phyloP scores from a whole-genome alignment of 2,797 vertebrate genomes.

The Thaleichthys pacificus region DNA sequence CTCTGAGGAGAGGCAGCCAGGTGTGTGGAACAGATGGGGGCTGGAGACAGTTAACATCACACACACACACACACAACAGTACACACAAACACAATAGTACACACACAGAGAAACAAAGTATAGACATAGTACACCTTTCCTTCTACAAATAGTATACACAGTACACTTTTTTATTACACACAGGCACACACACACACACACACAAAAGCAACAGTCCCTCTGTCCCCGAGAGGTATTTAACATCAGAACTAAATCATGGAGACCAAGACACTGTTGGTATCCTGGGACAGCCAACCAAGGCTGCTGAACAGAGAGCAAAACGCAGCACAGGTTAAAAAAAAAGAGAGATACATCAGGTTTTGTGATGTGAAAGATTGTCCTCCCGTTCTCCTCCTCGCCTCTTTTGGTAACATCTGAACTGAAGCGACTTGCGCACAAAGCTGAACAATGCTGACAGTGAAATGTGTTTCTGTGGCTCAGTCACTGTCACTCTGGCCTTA shows the following conservation, averaged over 20 bases:
- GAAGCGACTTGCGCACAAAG: not conserved
- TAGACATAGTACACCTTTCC: too few species aligned
- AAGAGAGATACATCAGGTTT: not conserved
- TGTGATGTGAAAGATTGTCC: constrained; percentile 4
- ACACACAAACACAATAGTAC: not conserved
- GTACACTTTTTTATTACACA: not conserved
- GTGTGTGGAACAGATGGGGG: constrained; percentile 50
- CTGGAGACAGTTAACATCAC: constrained; percentile 15
- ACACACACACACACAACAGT: constrained; percentile 1
- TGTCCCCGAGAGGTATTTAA: too few species aligned
- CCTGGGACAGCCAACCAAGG: not conserved
- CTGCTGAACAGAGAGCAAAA: not conserved
- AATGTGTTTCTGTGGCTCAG: not conserved
- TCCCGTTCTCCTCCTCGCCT: not conserved
- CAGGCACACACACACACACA: not conserved
- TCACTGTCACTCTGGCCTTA: constrained; percentile 2
- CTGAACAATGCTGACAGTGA: constrained; percentile 4
- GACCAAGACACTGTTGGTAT: not conserved
- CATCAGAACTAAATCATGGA: not conserved
- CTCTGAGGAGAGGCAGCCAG: constrained; percentile 42
- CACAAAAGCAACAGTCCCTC: not conserved
- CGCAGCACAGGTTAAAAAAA: not conserved
- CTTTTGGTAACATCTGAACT: constrained; percentile 9
- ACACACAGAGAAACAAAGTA: not conserved
- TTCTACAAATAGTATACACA: too few species aligned